Evolutionary conservation across 2,797 vertebrate species (phyloP).

Genomic region (Ctenochaetus hawaiiensis): DNA sequence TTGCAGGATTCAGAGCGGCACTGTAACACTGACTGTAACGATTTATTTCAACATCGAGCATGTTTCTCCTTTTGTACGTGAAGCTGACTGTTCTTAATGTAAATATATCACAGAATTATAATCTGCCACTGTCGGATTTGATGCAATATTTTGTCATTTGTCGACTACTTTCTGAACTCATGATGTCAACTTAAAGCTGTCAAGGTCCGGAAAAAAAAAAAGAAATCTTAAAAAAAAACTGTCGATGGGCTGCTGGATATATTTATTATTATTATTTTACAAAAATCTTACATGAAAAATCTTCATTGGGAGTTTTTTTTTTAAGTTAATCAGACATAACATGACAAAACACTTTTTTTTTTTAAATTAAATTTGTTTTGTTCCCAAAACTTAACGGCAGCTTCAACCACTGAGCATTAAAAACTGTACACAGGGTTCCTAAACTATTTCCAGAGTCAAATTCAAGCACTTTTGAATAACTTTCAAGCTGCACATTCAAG

Average conservation of each 20-base stretch:
- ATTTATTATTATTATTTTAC: slow-evolving; percentile 1
- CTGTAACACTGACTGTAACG: background rate
- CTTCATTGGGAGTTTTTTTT: slow-evolving; percentile 15
- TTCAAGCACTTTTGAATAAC: too few relatives aligned
- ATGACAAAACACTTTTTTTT: background rate
- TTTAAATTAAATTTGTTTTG: too few relatives aligned
- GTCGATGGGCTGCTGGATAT: background rate
- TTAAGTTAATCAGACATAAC: slow-evolving; percentile 5
- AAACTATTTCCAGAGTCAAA: too few relatives aligned
- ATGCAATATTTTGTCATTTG: slow-evolving; percentile 7
- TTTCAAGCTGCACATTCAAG: too few relatives aligned
- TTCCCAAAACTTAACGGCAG: too few relatives aligned
- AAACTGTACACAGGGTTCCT: too few relatives aligned
- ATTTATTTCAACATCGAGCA: slow-evolving; percentile 1
- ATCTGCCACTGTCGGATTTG: background rate
- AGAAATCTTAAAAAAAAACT: background rate
- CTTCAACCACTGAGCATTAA: too few relatives aligned
- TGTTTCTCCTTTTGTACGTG: background rate
- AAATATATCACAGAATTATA: background rate
- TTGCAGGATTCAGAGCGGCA: slow-evolving; percentile 7
- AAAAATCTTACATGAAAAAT: background rate
- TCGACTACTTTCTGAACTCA: background rate
- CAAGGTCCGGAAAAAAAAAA: background rate
- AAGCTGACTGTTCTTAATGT: slow-evolving; percentile 21
- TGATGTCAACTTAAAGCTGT: background rate